These are phyloP conservation scores for Coreius guichenoti DNA, from an alignment of 2,797 vertebrate genomes.

Conservation along the genomic window DNA sequence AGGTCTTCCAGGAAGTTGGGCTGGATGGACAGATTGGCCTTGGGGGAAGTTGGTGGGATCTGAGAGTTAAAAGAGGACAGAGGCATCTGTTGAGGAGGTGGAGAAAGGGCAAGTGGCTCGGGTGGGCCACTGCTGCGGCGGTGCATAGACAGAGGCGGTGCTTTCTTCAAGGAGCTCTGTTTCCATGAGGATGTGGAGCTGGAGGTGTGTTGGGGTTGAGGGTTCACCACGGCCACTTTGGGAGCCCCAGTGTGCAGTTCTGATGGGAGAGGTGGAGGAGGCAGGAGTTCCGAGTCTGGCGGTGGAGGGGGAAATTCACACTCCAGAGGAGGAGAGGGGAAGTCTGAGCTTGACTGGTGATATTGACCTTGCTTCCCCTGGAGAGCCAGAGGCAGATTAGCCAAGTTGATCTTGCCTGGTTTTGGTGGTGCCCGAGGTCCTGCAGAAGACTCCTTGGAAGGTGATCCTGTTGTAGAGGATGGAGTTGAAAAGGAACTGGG, in stretches of 20 bases:
- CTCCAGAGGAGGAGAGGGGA: constrained; percentile 86
- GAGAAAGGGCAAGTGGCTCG: constrained; percentile 71
- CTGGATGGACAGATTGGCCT: constrained; percentile 84
- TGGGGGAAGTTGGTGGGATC: constrained; percentile 88
- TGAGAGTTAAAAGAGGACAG: constrained; percentile 76
- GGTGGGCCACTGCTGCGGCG: constrained; percentile 85
- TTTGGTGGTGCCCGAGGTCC: constrained; percentile 86
- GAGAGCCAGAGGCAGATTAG: constrained; percentile 83
- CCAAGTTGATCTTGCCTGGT: constrained; percentile 91
- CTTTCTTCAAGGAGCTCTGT: constrained; percentile 86
- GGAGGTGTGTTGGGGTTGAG: constrained; percentile 86
- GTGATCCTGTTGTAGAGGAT: constrained; percentile 80
- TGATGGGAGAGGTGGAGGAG: constrained; percentile 81
- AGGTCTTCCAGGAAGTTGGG: constrained; percentile 97
- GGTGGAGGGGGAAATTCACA: constrained; percentile 91
- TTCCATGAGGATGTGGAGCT: constrained; percentile 80
- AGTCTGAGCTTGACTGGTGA: constrained; percentile 76
- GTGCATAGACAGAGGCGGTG: constrained; percentile 82
- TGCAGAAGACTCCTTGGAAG: constrained; percentile 80
- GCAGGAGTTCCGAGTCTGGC: constrained; percentile 89
- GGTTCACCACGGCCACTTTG: constrained; percentile 93
- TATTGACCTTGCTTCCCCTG: constrained; percentile 78
- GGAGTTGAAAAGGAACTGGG: constrained; percentile 70
- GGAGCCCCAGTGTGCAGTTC: constrained; percentile 86
- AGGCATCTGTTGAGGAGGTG: constrained; percentile 74